Evolutionary conservation across 2,113 vertebrate genomes (phyloP).

Genomic region (Gallinago media): DNA sequence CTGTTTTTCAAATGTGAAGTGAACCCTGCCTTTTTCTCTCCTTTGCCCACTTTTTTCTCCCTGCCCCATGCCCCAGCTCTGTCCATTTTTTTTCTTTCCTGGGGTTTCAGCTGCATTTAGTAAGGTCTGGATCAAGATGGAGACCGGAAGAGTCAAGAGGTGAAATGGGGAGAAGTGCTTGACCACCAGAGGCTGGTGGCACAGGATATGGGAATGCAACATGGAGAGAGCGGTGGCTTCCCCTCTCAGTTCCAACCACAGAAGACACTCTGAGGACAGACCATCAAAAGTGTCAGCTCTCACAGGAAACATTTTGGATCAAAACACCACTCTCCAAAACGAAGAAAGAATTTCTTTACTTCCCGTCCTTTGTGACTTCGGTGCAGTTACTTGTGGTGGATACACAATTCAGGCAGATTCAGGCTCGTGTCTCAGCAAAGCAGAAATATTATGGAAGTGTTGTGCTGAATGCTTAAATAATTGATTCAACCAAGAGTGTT

Average conservation of each 20-base stretch:
- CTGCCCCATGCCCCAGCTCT: background rate
- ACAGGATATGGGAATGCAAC: background rate
- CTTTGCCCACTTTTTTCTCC: background rate
- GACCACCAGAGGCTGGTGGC: background rate
- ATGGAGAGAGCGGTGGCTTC: background rate
- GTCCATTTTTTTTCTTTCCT: background rate
- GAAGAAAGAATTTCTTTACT: background rate
- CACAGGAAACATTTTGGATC: background rate
- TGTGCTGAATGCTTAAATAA: background rate
- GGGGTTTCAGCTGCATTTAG: background rate
- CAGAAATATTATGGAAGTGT: background rate
- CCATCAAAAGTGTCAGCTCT: background rate
- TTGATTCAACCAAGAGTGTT: background rate
- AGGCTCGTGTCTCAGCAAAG: background rate
- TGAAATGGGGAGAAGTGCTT: background rate
- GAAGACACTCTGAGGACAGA: background rate
- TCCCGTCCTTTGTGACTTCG: background rate
- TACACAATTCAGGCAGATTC: background rate
- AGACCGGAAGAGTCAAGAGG: background rate
- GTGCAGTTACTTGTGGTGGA: background rate
- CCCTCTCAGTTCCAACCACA: accelerated
- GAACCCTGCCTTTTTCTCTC: background rate
- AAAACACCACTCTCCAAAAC: background rate
- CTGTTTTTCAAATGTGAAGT: background rate
- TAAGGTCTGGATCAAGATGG: background rate